These are phyloP conservation scores for Capreolus pygargus DNA, from an alignment of 2,113 vertebrate genomes.

Conservation along the genomic window DNA sequence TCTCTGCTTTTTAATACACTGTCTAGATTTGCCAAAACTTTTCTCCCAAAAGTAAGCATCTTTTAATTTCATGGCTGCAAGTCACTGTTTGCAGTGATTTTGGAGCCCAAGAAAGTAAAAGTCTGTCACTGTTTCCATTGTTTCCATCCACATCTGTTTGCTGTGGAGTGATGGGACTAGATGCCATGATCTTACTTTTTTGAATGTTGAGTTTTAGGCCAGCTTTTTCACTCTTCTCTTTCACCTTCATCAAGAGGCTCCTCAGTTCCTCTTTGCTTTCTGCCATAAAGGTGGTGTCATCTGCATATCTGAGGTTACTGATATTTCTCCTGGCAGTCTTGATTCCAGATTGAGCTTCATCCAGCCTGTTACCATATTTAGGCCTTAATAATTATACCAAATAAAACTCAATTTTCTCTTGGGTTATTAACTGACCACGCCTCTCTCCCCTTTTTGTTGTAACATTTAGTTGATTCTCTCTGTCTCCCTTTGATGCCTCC, in stretches of 20 bases:
- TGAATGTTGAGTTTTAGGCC: neutral
- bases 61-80: neutral
- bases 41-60: neutral
- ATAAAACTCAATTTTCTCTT: neutral
- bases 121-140: neutral
- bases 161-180: neutral
- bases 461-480: slow-evolving; percentile 1
- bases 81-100: neutral
- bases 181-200: neutral
- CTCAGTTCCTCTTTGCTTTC: neutral
- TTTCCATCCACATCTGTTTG: neutral
- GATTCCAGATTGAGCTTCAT: neutral
- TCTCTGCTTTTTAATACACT: neutral
- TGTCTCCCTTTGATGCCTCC: slow-evolving; percentile 24
- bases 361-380: neutral
- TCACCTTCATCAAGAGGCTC: neutral
- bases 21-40: neutral
- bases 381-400: neutral
- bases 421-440: neutral
- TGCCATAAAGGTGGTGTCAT: neutral
- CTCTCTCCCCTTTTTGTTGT: neutral
- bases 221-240: neutral
- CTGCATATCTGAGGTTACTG: neutral
- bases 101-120: neutral
- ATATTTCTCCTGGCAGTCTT: neutral